Percentiles rank a stretch among this genome's conserved stretches.
Conservation (phyloP, 2,113 vertebrate species). For the Gallinago jamesoni region DNA sequence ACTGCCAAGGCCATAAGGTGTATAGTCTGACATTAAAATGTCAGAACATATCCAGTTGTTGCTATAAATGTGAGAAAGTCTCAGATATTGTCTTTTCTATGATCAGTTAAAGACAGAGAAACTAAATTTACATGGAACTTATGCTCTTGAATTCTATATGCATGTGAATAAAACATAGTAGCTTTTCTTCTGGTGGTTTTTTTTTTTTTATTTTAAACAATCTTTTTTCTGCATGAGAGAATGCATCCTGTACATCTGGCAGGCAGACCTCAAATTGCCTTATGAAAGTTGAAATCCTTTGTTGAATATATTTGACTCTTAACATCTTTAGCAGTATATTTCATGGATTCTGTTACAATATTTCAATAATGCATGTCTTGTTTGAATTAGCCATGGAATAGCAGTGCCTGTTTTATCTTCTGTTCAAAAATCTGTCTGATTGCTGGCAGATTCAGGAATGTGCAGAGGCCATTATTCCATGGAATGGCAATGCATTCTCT, state of each 20-base stretch:
- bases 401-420: background rate
- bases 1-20: background rate
- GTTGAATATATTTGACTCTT: background rate
- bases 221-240: background rate
- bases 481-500: background rate
- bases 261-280: background rate
- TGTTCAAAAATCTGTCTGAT: slow-evolving; percentile 38
- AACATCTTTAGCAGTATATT: background rate
- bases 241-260: background rate
- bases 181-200: background rate
- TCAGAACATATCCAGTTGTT: background rate
- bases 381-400: background rate
- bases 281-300: background rate
- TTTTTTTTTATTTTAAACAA: background rate
- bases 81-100: background rate
- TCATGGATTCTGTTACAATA: background rate
- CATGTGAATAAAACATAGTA: background rate
- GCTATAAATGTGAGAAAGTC: background rate
- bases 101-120: background rate
- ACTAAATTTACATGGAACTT: background rate
- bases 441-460: background rate
- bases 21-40: background rate
- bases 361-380: background rate
- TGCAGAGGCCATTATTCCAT: background rate
- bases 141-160: background rate